Evolutionary conservation across 1,140 invertebrate genomes (phyloP), one percentile per base, ranked within the genome.

Genomic region (Drosophila oshimai): DNA sequence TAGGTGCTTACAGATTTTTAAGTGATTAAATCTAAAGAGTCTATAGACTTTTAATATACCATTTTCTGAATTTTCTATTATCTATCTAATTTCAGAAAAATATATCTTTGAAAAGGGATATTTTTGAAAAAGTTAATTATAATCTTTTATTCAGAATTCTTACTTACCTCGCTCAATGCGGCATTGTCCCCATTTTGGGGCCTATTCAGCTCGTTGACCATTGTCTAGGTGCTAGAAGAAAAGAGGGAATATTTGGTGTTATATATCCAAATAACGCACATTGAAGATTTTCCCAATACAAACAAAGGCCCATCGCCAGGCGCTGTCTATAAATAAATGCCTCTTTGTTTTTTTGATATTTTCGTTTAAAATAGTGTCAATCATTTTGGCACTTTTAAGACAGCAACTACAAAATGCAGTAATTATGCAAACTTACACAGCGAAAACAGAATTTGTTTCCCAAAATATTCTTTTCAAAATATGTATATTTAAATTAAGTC

Each of bases 201-300:
- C 42, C 81, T 86, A 62, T 90, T 90, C 26, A 86, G 41, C 65
- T 90, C 89, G 22, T 90, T 90, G 28, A 90, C 89, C 89, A 90
- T 90, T 46, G 47, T 70, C 46, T 18, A 39, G 31, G 28, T 50
- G 39, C 41, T 46, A 33, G 44, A 34, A 31, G 41, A 71, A 24
- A 49, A 33, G 12, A 41, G 26, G 39, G 46, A 58, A 55, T 36
- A 33, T 44, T 44, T 29, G 49, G 53, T 55, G 20, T 55, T 41
- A 68, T 55, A 31, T 36, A 41, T 26, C 31, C 13, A 26, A 31
- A 41, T 44, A 20, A 22, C 20, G 49, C 62, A 46, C 41, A 42
- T 47, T 60, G 55, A 18, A 47, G 33, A 24, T 72, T 20, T 65
- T 67, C 45, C 42, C 36, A 36, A 67, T 51, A 76, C 51, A 74